Evolutionary conservation across 2,888 invertebrate genomes (phyloP).

Genomic region (Trichacis sp.): DNA sequence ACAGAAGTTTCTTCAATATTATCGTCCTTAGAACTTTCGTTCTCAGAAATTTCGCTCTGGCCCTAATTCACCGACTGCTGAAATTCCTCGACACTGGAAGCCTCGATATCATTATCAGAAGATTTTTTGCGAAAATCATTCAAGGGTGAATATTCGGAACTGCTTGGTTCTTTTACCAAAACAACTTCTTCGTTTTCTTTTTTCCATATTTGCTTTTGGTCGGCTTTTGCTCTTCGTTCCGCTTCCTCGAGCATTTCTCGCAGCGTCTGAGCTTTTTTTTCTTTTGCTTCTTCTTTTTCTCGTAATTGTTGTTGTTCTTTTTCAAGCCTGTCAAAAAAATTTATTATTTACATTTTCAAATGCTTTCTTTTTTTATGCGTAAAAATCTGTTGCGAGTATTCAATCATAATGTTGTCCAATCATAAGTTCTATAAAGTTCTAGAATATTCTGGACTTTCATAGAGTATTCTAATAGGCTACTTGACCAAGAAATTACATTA

Average conservation of each 20-base stretch:
- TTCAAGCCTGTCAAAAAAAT: conserved; percentile 70
- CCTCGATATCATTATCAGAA: neutral
- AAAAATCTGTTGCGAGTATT: too few relatives aligned
- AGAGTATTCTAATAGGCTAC: too few relatives aligned
- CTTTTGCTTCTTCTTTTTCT: conserved; percentile 80
- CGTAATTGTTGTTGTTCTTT: conserved; percentile 77
- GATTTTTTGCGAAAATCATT: neutral
- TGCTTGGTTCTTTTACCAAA: neutral
- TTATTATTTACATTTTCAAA: too few relatives aligned
- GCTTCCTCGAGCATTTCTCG: conserved; percentile 83
- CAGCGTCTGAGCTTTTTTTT: conserved; percentile 80
- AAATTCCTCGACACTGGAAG: conserved; percentile 4
- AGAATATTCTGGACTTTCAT: too few relatives aligned
- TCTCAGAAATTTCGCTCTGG: conserved; percentile 7
- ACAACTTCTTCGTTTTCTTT: conserved; percentile 37
- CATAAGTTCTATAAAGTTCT: too few relatives aligned
- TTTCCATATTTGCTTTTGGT: conserved; percentile 68
- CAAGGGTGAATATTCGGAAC: neutral
- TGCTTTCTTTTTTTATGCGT: too few relatives aligned
- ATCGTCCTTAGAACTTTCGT: neutral
- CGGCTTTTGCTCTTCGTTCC: conserved; percentile 76
- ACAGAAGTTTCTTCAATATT: conserved; percentile 29
- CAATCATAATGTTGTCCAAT: too few relatives aligned
- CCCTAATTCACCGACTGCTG: conserved; percentile 2
- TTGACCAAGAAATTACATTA: too few relatives aligned